Base-by-base conservation (phyloP, 2,888 invertebrate genomes). In the Drosophila gaucha region DNA sequence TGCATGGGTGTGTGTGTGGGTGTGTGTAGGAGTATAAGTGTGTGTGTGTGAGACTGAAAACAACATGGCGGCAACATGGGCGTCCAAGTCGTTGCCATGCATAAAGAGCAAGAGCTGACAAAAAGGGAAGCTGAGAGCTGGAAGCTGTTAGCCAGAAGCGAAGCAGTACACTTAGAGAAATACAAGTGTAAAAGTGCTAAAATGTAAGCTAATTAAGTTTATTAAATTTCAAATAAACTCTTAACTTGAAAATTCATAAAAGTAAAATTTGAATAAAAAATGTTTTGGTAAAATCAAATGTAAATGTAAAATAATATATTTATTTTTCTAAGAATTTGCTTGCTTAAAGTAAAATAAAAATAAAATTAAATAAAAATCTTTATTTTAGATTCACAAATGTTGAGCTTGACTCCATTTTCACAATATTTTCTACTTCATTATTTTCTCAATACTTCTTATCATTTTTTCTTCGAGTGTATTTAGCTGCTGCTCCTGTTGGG, bases 41-140 rank as follows among this genome's bases (percentile, higher is more conserved):
- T 46, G 52, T 41, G 38, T 16, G 38, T 36, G 68, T 6, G 38
- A 28, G 51, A 49, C 60, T 59, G 68, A 65, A 86, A 83, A 74
- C 80, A 90, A 85, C 90, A 90, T 88, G 90, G 89, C 89, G 89
- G 78, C 89, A 74, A 74, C 73, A 74, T 56, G 67, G 59, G 58
- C 56, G 57, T 68, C 73, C 73, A 77, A 88, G 83, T 65, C 87
- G 74, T 71, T 67, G 80, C 71, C 64, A 82, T 82, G 86, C 88
- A 78, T 46, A 78, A 80, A 69, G 73, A 66, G 52, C 18, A 50
- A 51, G 44, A 47, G 55, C 67, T 43, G 56, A 22, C 22, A 16
- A 20, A 55, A 41, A 22, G 30, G 33, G 33, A 24, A 47, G 26
- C 31, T 24, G 41, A 36, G 16, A 57, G 41, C 65, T 43, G 58